Evolutionary conservation across 2,888 invertebrate species (phyloP), one percentile per base, ranked within the genome.

Genomic region (Polyommatus icarus): DNA sequence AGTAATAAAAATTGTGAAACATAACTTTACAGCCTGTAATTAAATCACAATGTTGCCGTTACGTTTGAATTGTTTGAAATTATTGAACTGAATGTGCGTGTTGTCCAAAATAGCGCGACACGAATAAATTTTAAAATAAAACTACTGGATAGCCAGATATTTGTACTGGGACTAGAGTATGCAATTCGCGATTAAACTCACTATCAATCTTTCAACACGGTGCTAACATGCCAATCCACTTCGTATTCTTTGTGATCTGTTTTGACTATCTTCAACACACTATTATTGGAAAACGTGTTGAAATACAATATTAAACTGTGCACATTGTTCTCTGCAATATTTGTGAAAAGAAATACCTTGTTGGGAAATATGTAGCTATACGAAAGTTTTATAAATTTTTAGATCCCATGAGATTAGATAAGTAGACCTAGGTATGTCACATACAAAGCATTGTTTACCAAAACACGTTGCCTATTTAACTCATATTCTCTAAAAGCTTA

Each of bases 51-150:
- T 85, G 87, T 83, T 84, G 83, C 85, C 82, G 82, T 46, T 46
- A 46, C 40, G 10, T 40, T 40, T 40, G 84, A 84, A 83, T 83
- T 83, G 91, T 90, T 89, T 90, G 91, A 87, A 85, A 86, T 83
- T 85, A 86, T 85, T 86, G 85, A 85, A 85, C 86, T 86, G 88
- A 85, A 87, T 90, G 90, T 78, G 78, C 79, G 79, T 88, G 90
- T 89, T 90, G 89, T 91, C 93, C 84, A 84, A 94, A 93, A 94
- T 93, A 94, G 94, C 91, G 87, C 93, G 93, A 93, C 94, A 92
- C 91, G 92, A 93, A 94, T 94, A 93, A 93, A 94, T 92, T 91
- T 88, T 86, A 91, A 93, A 94, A 94, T 93, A 93, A 93, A 93
- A 91, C 91, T 85, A 89, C 88, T 89, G 89, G 88, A 91, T 90